phyloP scores from a whole-genome alignment of 2,888 invertebrate species.

The Tinea semifulvella region DNA sequence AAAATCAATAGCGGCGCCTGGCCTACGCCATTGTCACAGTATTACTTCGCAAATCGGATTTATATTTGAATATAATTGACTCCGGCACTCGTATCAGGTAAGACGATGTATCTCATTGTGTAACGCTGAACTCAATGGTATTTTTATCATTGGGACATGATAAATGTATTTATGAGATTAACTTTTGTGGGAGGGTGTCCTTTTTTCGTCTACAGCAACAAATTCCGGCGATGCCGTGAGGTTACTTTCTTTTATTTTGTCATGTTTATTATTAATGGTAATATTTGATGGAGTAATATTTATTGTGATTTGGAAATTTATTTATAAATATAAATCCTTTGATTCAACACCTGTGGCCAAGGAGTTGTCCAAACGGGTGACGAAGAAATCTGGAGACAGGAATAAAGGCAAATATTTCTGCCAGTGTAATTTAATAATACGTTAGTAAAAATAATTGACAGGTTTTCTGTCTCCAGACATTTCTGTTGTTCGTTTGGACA shows the following conservation, averaged over 20 bases:
- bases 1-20: slow-evolving; percentile 36
- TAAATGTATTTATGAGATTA: slow-evolving; percentile 63
- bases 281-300: too few relatives aligned
- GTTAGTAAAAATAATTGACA: too few relatives aligned
- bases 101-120: slow-evolving; percentile 53
- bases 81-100: slow-evolving; percentile 59
- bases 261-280: background rate
- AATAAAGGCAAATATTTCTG: too few relatives aligned
- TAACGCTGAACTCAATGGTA: slow-evolving; percentile 56
- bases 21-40: slow-evolving; percentile 51
- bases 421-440: too few relatives aligned
- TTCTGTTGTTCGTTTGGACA: too few relatives aligned
- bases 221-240: slow-evolving; percentile 15
- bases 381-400: too few relatives aligned
- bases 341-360: too few relatives aligned
- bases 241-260: slow-evolving; percentile 17
- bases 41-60: slow-evolving; percentile 67
- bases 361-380: too few relatives aligned
- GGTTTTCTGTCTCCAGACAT: too few relatives aligned
- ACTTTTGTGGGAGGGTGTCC: slow-evolving; percentile 39
- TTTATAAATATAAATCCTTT: too few relatives aligned
- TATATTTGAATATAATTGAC: slow-evolving; percentile 68
- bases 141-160: slow-evolving; percentile 63
- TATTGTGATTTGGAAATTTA: too few relatives aligned
- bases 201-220: slow-evolving; percentile 7